A percentile compares a stretch with the other conserved stretches of the same genome.
These are phyloP conservation scores for Epicauta chinensis DNA, from an alignment of 1,140 invertebrate species.

Conservation along the genomic window DNA sequence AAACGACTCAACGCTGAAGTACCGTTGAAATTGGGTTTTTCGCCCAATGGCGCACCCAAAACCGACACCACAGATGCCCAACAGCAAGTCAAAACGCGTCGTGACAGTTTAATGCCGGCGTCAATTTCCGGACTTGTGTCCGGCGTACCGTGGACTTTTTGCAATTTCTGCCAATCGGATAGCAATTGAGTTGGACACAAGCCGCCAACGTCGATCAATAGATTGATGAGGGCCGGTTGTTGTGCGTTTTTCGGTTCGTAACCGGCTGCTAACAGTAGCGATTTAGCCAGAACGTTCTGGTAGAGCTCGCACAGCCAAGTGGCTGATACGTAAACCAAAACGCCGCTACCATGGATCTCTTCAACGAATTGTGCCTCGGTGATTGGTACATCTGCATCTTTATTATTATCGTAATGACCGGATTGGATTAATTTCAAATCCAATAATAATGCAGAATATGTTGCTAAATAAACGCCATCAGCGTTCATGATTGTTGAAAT, in stretches of 20 bases:
- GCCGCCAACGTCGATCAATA: slow-evolving; percentile 80
- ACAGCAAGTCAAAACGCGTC: slow-evolving; percentile 77
- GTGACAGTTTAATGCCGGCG: slow-evolving; percentile 59
- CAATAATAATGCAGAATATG: slow-evolving; percentile 74
- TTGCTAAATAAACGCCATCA: slow-evolving; percentile 89
- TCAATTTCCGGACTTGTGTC: slow-evolving; percentile 64
- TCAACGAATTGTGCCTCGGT: slow-evolving; percentile 82
- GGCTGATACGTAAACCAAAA: slow-evolving; percentile 83
- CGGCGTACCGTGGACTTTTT: slow-evolving; percentile 55
- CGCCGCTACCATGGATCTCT: slow-evolving; percentile 82
- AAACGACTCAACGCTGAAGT: slow-evolving; percentile 38
- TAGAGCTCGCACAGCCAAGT: slow-evolving; percentile 89
- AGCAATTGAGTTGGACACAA: slow-evolving; percentile 71
- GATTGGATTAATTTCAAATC: slow-evolving; percentile 73
- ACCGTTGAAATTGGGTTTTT: slow-evolving; percentile 51
- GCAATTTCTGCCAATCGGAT: slow-evolving; percentile 76
- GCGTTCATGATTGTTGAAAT: slow-evolving; percentile 83
- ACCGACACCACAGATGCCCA: slow-evolving; percentile 89
- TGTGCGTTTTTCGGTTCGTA: slow-evolving; percentile 51
- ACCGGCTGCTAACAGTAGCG: slow-evolving; percentile 65
- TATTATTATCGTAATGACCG: slow-evolving; percentile 65
- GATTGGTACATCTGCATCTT: slow-evolving; percentile 55
- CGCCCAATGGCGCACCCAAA: slow-evolving; percentile 66
- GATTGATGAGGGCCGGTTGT: slow-evolving; percentile 65
- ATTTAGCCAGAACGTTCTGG: slow-evolving; percentile 71